phyloP scores from a whole-genome alignment of 2,888 invertebrate species.

The Harmothoe impar region DNA sequence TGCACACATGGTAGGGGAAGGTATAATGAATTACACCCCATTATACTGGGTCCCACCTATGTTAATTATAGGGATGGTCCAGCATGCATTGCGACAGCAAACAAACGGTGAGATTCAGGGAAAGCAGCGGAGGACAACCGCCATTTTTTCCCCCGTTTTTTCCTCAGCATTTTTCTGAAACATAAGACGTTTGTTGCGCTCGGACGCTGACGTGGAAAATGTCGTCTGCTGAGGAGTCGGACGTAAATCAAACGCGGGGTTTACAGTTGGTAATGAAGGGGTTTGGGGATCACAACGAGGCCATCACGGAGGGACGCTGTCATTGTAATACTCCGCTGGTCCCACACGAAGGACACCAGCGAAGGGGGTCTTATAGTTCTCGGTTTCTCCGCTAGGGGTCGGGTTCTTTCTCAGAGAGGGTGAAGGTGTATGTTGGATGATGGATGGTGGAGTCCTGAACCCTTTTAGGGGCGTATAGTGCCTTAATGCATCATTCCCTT shows the following conservation, averaged over 20 bases:
- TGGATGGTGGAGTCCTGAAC: no score
- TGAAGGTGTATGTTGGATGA: background rate
- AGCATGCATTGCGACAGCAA: no score
- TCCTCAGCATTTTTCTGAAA: background rate
- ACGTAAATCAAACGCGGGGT: background rate
- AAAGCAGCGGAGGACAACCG: background rate
- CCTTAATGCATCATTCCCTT: no score
- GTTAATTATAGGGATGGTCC: no score
- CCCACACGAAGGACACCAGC: background rate
- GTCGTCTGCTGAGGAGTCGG: background rate
- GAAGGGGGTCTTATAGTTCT: background rate
- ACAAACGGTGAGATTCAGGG: no score
- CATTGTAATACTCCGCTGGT: background rate
- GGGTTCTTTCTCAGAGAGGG: constrained; percentile 1
- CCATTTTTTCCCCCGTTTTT: background rate
- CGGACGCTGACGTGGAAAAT: background rate
- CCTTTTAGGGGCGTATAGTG: no score
- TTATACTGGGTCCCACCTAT: no score
- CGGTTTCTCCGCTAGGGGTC: background rate
- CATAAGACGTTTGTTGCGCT: background rate
- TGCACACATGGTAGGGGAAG: no score
- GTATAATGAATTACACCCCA: no score
- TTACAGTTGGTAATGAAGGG: background rate
- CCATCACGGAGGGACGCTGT: background rate
- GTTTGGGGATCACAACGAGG: background rate